These are phyloP conservation scores for Zaprionus camerounensis DNA, from an alignment of 1,140 invertebrate species.

Conservation along the genomic window DNA sequence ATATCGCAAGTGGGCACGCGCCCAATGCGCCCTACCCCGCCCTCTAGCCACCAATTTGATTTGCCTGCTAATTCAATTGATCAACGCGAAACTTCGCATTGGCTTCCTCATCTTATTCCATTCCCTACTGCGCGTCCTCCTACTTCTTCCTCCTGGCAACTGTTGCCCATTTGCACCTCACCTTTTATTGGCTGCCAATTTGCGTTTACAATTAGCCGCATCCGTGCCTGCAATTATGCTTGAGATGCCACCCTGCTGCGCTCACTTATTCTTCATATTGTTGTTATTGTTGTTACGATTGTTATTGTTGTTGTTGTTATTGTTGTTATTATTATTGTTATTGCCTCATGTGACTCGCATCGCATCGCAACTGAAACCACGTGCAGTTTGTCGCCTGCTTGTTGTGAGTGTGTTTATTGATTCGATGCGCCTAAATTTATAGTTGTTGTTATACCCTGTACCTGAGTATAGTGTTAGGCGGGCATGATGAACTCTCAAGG, in stretches of 20 bases:
- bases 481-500: neutral
- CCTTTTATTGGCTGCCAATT: constrained; percentile 72
- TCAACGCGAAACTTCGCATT: constrained; percentile 44
- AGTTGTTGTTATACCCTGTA: constrained; percentile 9
- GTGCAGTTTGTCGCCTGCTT: constrained; percentile 28
- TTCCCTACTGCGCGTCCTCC: neutral
- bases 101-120: too few species aligned
- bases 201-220: constrained; percentile 75
- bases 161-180: constrained; percentile 69
- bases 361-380: constrained; percentile 12
- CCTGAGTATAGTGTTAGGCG: neutral
- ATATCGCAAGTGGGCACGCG: constrained; percentile 41
- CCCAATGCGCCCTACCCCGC: neutral
- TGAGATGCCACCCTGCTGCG: constrained; percentile 4
- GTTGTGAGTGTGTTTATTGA: constrained; percentile 31
- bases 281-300: constrained; percentile 2
- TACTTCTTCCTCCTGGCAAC: constrained; percentile 6
- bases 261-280: constrained; percentile 1
- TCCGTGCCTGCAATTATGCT: constrained; percentile 67
- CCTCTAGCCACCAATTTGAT: constrained; percentile 44
- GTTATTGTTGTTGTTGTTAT: neutral
- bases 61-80: constrained; percentile 70
- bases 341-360: constrained; percentile 25
- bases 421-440: constrained; percentile 27
- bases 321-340: constrained; percentile 32